Conservation (phyloP, 2,888 invertebrate species). For the Ophonus ardosiacus region DNA sequence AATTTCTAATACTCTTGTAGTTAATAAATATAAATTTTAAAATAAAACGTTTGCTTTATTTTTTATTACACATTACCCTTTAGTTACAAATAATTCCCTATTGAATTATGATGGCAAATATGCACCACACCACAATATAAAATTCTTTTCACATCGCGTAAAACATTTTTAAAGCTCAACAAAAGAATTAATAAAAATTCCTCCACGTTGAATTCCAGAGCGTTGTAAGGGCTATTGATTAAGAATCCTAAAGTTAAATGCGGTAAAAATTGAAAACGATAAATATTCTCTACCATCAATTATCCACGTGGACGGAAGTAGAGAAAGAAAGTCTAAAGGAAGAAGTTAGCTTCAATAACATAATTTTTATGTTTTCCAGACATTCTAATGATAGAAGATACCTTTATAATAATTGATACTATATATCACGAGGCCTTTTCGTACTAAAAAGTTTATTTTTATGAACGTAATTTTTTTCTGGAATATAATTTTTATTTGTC, state of each 20-base stretch:
- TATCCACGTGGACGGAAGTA: constrained; percentile 3
- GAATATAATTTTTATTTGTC: too few species aligned
- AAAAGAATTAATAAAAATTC: constrained; percentile 34
- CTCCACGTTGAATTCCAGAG: not conserved
- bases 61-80: too few species aligned
- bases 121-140: too few species aligned
- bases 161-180: constrained; percentile 12
- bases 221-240: constrained; percentile 16
- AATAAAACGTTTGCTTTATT: too few species aligned
- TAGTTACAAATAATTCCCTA: too few species aligned
- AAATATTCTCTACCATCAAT: constrained; percentile 47
- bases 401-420: constrained; percentile 44
- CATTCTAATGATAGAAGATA: constrained; percentile 57
- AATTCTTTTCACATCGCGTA: not conserved
- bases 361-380: constrained; percentile 54
- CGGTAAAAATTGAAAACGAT: constrained; percentile 59
- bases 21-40: too few species aligned
- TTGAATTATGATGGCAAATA: too few species aligned
- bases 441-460: not conserved
- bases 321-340: not conserved
- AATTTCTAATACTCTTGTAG: too few species aligned
- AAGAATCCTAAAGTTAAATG: constrained; percentile 39
- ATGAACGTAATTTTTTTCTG: too few species aligned
- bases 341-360: too few species aligned
- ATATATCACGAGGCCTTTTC: constrained; percentile 38